phyloP scores from a whole-genome alignment of 2,113 vertebrate species.

The Pimephales promelas region DNA sequence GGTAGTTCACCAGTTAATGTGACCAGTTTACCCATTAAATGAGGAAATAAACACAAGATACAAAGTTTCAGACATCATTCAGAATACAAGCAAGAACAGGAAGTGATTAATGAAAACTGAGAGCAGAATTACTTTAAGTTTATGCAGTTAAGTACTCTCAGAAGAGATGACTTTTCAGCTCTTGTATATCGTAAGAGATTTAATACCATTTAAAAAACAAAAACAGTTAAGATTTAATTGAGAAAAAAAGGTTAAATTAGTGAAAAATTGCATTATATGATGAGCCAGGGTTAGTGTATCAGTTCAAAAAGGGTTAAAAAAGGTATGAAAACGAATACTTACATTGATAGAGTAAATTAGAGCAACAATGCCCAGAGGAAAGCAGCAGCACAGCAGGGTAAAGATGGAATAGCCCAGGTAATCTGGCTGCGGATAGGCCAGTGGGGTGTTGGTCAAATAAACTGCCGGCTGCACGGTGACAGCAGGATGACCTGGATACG shows the following conservation, averaged over 20 bases:
- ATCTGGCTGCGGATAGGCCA: slow-evolving; percentile 63
- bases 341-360: slow-evolving; percentile 47
- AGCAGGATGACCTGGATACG: neutral
- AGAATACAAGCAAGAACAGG: too few relatives aligned
- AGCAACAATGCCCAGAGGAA: slow-evolving; percentile 75
- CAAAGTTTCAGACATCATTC: too few relatives aligned
- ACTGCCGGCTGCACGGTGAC: slow-evolving; percentile 65
- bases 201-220: neutral
- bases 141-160: too few relatives aligned
- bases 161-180: too few relatives aligned
- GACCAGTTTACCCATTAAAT: too few relatives aligned
- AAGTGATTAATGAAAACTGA: too few relatives aligned
- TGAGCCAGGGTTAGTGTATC: neutral
- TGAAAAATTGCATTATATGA: neutral
- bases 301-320: neutral
- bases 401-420: slow-evolving; percentile 80
- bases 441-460: slow-evolving; percentile 56
- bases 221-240: neutral
- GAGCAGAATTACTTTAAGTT: too few relatives aligned
- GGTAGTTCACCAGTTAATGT: too few relatives aligned
- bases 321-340: slow-evolving; percentile 16
- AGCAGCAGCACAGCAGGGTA: slow-evolving; percentile 79
- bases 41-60: too few relatives aligned
- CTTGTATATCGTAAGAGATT: too few relatives aligned
- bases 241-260: neutral